These are phyloP conservation scores for Hypocryptadius cinnamomeus DNA, from an alignment of 2,113 vertebrate genomes.

Conservation along the genomic window DNA sequence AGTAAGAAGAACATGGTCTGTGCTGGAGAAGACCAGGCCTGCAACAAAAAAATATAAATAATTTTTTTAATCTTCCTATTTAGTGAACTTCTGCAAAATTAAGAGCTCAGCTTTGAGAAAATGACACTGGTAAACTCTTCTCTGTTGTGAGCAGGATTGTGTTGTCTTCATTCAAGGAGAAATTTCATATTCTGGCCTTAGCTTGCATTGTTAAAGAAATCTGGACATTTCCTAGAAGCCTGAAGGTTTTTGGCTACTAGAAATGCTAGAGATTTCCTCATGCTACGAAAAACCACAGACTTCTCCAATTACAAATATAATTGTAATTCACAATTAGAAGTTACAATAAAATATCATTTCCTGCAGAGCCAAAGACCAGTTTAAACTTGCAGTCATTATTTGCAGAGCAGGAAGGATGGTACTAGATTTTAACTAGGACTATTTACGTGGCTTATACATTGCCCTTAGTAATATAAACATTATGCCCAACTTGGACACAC, in stretches of 20 bases:
- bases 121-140: neutral
- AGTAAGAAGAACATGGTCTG: neutral
- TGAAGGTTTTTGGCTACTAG: constrained; percentile 38
- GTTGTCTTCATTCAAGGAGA: neutral
- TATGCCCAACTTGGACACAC: neutral
- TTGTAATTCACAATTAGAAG: constrained; percentile 16
- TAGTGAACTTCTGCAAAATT: neutral
- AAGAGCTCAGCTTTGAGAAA: neutral
- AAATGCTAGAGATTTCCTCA: constrained; percentile 1
- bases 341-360: constrained; percentile 27
- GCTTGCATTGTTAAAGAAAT: neutral
- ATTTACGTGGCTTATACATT: neutral
- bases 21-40: neutral
- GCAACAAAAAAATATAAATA: neutral
- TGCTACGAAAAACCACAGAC: constrained; percentile 31
- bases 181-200: neutral
- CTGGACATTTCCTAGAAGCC: constrained; percentile 36
- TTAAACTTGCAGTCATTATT: constrained; percentile 2
- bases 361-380: neutral
- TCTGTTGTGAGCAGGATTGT: neutral
- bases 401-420: neutral
- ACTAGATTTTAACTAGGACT: neutral
- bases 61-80: neutral
- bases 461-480: constrained; percentile 20
- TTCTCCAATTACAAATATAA: constrained; percentile 43